phyloP scores from a whole-genome alignment of 2,113 vertebrate species.

The Triplophysa dalaica region DNA sequence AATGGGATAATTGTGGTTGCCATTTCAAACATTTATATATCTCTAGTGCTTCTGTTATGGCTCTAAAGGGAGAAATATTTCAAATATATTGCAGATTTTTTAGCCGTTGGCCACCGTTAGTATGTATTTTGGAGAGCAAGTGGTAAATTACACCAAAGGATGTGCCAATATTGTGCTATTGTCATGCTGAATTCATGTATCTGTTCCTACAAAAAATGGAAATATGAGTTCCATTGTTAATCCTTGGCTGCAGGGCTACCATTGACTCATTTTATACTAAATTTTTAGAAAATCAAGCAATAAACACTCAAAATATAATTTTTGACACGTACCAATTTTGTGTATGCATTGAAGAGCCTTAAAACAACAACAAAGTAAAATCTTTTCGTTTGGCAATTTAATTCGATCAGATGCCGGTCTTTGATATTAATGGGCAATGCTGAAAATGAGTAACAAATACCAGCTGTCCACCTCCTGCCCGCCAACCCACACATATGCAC shows the following conservation, averaged over 20 bases:
- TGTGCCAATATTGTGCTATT: not conserved
- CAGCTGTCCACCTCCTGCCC: conserved; percentile 15
- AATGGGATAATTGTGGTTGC: conserved; percentile 16
- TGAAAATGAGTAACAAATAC: conserved; percentile 31
- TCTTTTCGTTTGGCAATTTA: conserved; percentile 1
- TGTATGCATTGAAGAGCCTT: not conserved
- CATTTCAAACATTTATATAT: conserved; percentile 52
- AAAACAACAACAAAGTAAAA: conserved; percentile 6
- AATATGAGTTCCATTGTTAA: not conserved
- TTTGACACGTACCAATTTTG: not conserved
- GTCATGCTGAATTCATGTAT: not conserved
- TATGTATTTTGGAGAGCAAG: conserved; percentile 19
- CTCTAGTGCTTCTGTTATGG: conserved; percentile 41
- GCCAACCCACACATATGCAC: not conserved
- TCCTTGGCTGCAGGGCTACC: not conserved
- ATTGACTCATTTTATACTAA: not conserved
- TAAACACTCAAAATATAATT: not conserved
- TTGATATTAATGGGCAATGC: conserved; percentile 19
- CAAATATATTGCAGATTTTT: conserved; percentile 2
- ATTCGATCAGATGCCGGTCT: not conserved
- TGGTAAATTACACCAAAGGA: conserved; percentile 5
- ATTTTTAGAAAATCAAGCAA: not conserved
- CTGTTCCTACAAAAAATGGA: not conserved
- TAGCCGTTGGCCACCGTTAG: not conserved
- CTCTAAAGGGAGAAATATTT: conserved; percentile 25